phyloP scores from a whole-genome alignment of 1,140 invertebrate species.

The Saccostrea glomerata region DNA sequence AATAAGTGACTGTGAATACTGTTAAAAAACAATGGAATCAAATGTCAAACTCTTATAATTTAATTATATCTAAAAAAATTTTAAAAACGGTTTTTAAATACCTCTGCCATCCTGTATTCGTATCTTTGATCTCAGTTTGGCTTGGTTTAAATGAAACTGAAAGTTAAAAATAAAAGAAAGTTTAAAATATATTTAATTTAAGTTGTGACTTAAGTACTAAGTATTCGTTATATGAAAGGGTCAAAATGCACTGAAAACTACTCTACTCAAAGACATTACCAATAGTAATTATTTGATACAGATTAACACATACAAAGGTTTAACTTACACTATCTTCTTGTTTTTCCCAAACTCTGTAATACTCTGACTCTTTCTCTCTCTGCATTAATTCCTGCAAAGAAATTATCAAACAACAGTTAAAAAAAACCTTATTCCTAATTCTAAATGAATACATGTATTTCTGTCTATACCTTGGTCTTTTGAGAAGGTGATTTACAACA shows the following conservation, averaged over 20 bases:
- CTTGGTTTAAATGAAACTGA: slow-evolving; percentile 79
- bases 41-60: not conserved
- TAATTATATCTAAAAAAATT: too few species aligned
- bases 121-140: slow-evolving; percentile 91
- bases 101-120: slow-evolving; percentile 94
- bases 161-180: slow-evolving; percentile 45
- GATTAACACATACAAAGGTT: not conserved
- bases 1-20: too few species aligned
- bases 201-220: not conserved
- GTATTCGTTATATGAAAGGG: not conserved
- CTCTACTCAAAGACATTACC: not conserved
- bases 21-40: not conserved
- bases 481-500: not conserved
- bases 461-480: too few species aligned
- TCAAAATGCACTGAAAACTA: not conserved
- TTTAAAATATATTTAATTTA: not conserved
- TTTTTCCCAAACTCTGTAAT: slow-evolving; percentile 95
- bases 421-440: too few species aligned
- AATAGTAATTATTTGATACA: too few species aligned
- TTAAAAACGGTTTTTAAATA: slow-evolving; percentile 45
- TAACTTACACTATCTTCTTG: slow-evolving; percentile 89
- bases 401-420: not conserved
- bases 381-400: slow-evolving; percentile 83
- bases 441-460: too few species aligned
- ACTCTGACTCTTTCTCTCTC: slow-evolving; percentile 95